These are phyloP conservation scores for Cranoglanis bouderius DNA, from an alignment of 2,113 vertebrate genomes.

Conservation along the genomic window DNA sequence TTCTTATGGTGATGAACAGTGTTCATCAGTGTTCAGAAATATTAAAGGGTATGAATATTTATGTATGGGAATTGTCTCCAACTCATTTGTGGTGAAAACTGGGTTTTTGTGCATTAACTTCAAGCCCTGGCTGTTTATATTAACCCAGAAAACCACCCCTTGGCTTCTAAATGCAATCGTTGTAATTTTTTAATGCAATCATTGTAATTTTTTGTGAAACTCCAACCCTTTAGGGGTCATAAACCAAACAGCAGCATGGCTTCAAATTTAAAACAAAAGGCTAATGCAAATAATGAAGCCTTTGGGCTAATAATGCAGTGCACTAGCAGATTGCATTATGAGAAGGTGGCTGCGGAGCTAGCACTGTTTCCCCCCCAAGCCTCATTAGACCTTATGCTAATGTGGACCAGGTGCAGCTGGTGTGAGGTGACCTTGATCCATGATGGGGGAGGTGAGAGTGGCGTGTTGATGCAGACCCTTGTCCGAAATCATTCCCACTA, in stretches of 20 bases:
- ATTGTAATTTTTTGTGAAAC: constrained; percentile 28
- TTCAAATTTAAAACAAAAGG: constrained; percentile 47
- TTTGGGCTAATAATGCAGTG: constrained; percentile 33
- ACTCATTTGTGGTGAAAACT: background rate
- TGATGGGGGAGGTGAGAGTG: background rate
- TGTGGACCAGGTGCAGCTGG: constrained; percentile 32
- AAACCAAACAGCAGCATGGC: constrained; percentile 29
- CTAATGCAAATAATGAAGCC: constrained; percentile 58
- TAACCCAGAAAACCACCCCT: background rate
- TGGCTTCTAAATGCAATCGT: constrained; percentile 31
- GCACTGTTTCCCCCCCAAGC: background rate
- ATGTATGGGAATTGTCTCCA: background rate
- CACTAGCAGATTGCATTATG: background rate
- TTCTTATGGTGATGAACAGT: background rate
- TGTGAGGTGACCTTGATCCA: constrained; percentile 48
- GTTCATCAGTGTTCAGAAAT: background rate
- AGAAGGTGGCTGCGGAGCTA: background rate
- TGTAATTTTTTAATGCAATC: constrained; percentile 41
- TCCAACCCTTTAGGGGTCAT: constrained; percentile 35
- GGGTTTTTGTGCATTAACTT: background rate
- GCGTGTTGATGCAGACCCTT: background rate
- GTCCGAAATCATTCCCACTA: constrained; percentile 31
- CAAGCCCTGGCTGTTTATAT: background rate
- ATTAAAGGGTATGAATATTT: background rate
- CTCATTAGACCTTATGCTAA: constrained; percentile 29